phyloP scores from a whole-genome alignment of 2,113 vertebrate species.

The Mastomys natalensis region DNA sequence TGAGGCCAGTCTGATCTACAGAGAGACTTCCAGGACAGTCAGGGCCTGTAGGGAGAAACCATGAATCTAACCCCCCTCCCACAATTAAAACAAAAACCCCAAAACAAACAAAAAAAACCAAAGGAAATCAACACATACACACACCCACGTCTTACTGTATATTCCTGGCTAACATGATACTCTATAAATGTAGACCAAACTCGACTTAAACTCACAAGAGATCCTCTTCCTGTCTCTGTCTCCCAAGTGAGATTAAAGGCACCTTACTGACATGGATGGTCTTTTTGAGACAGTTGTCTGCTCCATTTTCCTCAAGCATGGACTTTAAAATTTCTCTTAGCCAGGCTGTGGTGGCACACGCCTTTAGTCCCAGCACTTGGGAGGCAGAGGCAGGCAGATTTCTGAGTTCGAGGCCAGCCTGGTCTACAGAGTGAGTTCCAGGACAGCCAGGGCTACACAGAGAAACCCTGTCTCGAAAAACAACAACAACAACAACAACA shows the following conservation, averaged over 20 bases:
- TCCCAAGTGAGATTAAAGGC: background rate
- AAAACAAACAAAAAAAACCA: background rate
- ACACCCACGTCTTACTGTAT: background rate
- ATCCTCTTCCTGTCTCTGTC: background rate
- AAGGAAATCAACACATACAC: background rate
- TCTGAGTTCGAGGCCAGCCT: too few relatives aligned
- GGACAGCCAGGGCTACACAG: too few relatives aligned
- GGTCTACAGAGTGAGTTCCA: too few relatives aligned
- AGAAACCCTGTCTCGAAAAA: too few relatives aligned
- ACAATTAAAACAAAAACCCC: background rate
- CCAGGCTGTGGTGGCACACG: too few relatives aligned
- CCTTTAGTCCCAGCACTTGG: too few relatives aligned
- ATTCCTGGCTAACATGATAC: conserved; percentile 59
- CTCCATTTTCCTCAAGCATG: background rate
- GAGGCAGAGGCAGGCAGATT: too few relatives aligned
- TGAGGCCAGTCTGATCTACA: background rate
- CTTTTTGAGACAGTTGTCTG: background rate
- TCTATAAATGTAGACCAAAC: background rate
- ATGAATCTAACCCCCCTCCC: background rate
- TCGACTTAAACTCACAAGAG: background rate
- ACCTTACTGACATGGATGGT: background rate
- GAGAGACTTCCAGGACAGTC: background rate
- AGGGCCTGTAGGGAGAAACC: background rate
- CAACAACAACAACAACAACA: too few relatives aligned
- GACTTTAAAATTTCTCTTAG: background rate